Conservation (phyloP, 2,888 invertebrate genomes). For the Cheilosia scutellata region DNA sequence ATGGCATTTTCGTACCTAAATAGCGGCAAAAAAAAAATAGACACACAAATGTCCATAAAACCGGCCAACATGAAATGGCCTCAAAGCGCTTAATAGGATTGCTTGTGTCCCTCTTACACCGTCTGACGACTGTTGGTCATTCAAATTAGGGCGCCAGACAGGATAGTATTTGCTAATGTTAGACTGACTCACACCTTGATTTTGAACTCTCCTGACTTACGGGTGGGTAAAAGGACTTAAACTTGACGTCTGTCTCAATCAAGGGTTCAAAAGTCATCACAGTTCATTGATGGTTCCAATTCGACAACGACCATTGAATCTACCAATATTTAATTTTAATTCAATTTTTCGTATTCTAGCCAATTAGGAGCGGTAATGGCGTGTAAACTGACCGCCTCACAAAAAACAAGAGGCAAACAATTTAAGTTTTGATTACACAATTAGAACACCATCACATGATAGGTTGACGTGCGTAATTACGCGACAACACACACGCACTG, state of each 20-base stretch:
- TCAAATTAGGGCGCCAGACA: neutral
- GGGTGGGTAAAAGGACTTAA: neutral
- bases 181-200: neutral
- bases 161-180: neutral
- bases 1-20: slow-evolving; percentile 30
- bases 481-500: neutral
- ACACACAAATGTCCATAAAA: neutral
- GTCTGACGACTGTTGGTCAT: neutral
- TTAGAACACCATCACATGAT: slow-evolving; percentile 23
- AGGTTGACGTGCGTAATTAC: slow-evolving; percentile 48
- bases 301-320: neutral
- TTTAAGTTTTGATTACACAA: slow-evolving; percentile 39
- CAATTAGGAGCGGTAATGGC: slow-evolving; percentile 44
- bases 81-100: slow-evolving; percentile 41
- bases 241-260: neutral
- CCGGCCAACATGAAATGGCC: slow-evolving; percentile 18
- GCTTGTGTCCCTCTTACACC: neutral
- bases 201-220: slow-evolving; percentile 4
- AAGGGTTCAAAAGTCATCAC: slow-evolving; percentile 16
- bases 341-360: slow-evolving; percentile 13
- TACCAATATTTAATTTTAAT: slow-evolving; percentile 7
- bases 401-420: slow-evolving; percentile 24
- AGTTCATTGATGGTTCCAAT: slow-evolving; percentile 13
- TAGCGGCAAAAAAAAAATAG: neutral
- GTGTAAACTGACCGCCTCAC: slow-evolving; percentile 35